A percentile compares a stretch with the other conserved stretches of the same genome.
Evolutionary conservation across 2,113 vertebrate genomes (phyloP).

Genomic region (Sapajus apella): DNA sequence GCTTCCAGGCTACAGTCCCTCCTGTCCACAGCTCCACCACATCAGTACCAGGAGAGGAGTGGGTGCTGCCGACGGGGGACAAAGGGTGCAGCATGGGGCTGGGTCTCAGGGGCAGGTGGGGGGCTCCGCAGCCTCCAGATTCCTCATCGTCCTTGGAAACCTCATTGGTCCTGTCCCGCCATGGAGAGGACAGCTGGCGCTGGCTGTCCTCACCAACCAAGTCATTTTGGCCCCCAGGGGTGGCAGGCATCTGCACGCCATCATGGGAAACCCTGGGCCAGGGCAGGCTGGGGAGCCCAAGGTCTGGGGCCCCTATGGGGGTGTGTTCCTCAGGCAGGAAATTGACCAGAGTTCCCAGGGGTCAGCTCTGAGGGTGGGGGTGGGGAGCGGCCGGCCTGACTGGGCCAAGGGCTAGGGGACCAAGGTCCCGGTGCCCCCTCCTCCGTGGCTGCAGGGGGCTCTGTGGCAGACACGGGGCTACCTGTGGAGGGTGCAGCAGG

Average conservation of each 20-base stretch:
- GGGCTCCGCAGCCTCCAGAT: rapidly evolving
- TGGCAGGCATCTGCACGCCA: rapidly evolving
- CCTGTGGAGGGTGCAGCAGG: background rate
- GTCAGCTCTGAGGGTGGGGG: background rate
- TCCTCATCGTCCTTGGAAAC: background rate
- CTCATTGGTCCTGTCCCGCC: slow-evolving; percentile 12
- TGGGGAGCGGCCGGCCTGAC: background rate
- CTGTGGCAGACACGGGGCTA: background rate
- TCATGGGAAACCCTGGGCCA: background rate
- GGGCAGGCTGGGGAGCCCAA: background rate
- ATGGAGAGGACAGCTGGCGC: rapidly evolving
- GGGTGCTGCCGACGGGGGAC: rapidly evolving
- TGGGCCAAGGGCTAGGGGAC: background rate
- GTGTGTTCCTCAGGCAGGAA: background rate
- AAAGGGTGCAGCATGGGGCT: rapidly evolving
- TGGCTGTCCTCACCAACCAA: background rate
- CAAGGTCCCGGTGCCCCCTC: rapidly evolving
- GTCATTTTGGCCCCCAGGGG: background rate
- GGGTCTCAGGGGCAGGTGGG: background rate
- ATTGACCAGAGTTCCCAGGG: background rate
- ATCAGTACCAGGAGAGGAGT: background rate
- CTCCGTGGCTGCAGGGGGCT: background rate
- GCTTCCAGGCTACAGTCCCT: background rate
- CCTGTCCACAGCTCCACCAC: background rate
- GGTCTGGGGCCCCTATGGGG: background rate